phyloP scores from a whole-genome alignment of 2,797 vertebrate genomes.

The Crax fasciolata region DNA sequence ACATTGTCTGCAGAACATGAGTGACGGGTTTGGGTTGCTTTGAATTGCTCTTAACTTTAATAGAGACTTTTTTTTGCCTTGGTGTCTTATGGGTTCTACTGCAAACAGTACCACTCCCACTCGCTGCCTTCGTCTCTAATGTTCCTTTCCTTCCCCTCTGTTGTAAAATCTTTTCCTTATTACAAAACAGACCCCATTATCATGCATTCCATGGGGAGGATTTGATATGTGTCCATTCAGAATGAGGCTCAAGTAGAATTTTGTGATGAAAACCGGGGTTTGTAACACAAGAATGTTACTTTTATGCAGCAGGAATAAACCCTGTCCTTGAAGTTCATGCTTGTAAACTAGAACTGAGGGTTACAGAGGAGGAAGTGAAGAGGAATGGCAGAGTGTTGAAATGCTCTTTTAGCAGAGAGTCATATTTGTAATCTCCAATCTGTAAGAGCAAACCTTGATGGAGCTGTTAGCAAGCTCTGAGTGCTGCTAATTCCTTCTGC shows the following conservation, averaged over 20 bases:
- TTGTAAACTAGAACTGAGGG: neutral
- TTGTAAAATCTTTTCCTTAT: neutral
- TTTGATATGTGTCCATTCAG: neutral
- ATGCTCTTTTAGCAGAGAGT: neutral
- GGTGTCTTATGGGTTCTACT: neutral
- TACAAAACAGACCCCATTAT: neutral
- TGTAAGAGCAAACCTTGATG: neutral
- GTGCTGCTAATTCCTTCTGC: neutral
- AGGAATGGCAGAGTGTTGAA: constrained; percentile 48
- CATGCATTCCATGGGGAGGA: fast-evolving
- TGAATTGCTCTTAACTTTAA: constrained; percentile 26
- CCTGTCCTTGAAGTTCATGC: neutral
- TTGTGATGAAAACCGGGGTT: neutral
- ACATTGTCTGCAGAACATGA: neutral
- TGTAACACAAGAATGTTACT: neutral
- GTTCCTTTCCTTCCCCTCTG: neutral
- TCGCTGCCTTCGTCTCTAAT: neutral
- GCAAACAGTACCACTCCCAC: neutral
- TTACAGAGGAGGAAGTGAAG: constrained; percentile 22
- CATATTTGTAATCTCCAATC: neutral
- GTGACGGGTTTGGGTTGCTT: constrained; percentile 52
- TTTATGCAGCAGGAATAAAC: neutral
- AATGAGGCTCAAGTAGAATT: neutral
- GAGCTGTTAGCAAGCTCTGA: neutral
- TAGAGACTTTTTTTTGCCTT: neutral